A percentile compares a stretch with the other conserved stretches of the same genome.
Conservation (phyloP, 1,140 invertebrate species). For the Drosophila nasuta region DNA sequence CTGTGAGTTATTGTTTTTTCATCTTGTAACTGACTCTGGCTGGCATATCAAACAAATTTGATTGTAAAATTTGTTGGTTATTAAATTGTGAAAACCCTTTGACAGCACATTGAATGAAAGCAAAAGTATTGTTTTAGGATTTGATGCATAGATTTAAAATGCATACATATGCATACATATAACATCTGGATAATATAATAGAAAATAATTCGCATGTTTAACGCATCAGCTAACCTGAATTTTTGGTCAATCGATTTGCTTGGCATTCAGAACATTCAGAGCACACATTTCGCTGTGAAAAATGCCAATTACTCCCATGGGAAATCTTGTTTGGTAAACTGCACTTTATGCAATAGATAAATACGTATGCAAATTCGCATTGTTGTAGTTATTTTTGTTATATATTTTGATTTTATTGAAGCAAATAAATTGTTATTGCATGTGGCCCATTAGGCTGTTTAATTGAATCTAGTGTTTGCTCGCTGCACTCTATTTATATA, state of each 20-base stretch:
- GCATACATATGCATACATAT: background rate
- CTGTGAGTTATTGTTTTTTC: background rate
- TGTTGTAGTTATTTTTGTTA: constrained; percentile 26
- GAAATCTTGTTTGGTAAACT: constrained; percentile 14
- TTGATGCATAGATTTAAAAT: background rate
- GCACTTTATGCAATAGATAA: constrained; percentile 20
- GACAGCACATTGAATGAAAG: background rate
- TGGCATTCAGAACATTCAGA: constrained; percentile 2
- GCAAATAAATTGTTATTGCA: constrained; percentile 58
- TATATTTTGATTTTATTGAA: constrained; percentile 41
- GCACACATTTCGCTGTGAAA: constrained; percentile 58
- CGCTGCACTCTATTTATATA: constrained; percentile 46
- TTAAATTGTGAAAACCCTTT: background rate
- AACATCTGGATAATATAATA: constrained; percentile 4
- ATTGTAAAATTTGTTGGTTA: background rate
- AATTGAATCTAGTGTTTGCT: constrained; percentile 73
- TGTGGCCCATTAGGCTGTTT: constrained; percentile 68
- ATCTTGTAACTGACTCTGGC: background rate
- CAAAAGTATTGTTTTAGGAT: background rate
- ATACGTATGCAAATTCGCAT: constrained; percentile 2
- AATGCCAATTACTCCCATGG: constrained; percentile 34
- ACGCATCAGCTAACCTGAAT: constrained; percentile 15
- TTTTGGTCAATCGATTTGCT: constrained; percentile 11
- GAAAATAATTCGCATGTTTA: constrained; percentile 28
- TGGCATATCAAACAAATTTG: background rate